phyloP scores from a whole-genome alignment of 1,140 invertebrate genomes.

The Cydia strobilella region DNA sequence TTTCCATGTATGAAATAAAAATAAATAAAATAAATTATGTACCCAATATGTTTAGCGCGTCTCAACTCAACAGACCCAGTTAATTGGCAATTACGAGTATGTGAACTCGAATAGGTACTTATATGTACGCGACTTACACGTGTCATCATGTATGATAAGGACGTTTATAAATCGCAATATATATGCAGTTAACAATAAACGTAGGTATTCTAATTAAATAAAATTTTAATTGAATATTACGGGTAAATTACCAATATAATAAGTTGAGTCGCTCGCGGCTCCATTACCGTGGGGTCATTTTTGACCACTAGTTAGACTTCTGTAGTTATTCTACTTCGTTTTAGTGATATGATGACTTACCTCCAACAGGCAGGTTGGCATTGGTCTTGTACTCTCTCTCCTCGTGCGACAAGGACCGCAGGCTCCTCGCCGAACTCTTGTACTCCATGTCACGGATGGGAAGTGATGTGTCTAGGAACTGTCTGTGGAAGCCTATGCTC shows the following conservation, averaged over 20 bases:
- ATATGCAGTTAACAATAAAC: background rate
- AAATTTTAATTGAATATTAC: too few relatives aligned
- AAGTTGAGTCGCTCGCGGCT: too few relatives aligned
- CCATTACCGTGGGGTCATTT: too few relatives aligned
- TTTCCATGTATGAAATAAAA: too few relatives aligned
- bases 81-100: background rate
- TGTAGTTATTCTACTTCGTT: too few relatives aligned
- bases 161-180: background rate
- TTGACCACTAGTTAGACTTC: too few relatives aligned
- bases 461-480: slow-evolving; percentile 56
- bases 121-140: background rate
- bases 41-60: too few relatives aligned
- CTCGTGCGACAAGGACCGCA: slow-evolving; percentile 66
- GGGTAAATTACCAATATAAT: too few relatives aligned
- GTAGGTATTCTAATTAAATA: too few relatives aligned
- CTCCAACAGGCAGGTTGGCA: slow-evolving; percentile 64
- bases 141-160: background rate
- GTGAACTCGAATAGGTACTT: background rate
- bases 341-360: too few relatives aligned
- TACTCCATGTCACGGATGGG: slow-evolving; percentile 67
- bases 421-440: slow-evolving; percentile 57
- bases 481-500: slow-evolving; percentile 61
- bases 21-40: too few relatives aligned
- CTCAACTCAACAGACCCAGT: too few relatives aligned
- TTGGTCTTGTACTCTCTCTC: slow-evolving; percentile 74